Base-by-base conservation (phyloP, 1,140 invertebrate genomes). In the Hormaphis cornu region DNA sequence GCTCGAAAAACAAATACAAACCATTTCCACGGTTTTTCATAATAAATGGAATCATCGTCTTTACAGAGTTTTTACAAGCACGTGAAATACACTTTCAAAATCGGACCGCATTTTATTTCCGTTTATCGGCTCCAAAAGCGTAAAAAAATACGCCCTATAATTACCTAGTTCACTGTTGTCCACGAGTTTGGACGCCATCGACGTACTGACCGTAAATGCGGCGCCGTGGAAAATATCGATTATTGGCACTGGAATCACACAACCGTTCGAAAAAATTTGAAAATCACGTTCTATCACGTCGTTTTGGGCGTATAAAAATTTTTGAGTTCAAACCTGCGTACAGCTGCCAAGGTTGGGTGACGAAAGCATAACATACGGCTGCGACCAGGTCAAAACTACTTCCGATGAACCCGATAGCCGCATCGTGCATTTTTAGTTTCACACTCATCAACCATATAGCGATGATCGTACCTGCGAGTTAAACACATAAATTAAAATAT, bases 111-210 rank as follows among this genome's bases (percentile, higher is more conserved):
- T n/a, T n/a, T n/a, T n/a, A n/a, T n/a, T n/a, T n/a, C n/a, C n/a
- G n/a, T n/a, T n/a, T n/a, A n/a, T n/a, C n/a, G n/a, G n/a, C n/a
- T n/a, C n/a, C n/a, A n/a, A n/a, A n/a, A n/a, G n/a, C n/a, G n/a
- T n/a, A n/a, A n/a, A n/a, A n/a, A n/a, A n/a, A n/a, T n/a, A n/a
- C n/a, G n/a, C n/a, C n/a, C n/a, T n/a, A n/a, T n/a, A n/a, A n/a
- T 69, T 54, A 63, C 73, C 73, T 12, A 73, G 18, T 48, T 74
- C 73, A 14, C 40, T 20, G 33, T 70, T 69, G 7, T 72, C 70
- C 6, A 74, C 71, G n/a, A 72, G 50, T 61, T 74, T 74, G 6
- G 73, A 73, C 10, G 73, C 71, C 40, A 74, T 72, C 20, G 73
- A 73, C 1, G 54, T 58, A 14, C 69, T 61, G 0, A 73, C 71